Conservation (phyloP, 2,888 invertebrate genomes). For the Thereva nobilitata region DNA sequence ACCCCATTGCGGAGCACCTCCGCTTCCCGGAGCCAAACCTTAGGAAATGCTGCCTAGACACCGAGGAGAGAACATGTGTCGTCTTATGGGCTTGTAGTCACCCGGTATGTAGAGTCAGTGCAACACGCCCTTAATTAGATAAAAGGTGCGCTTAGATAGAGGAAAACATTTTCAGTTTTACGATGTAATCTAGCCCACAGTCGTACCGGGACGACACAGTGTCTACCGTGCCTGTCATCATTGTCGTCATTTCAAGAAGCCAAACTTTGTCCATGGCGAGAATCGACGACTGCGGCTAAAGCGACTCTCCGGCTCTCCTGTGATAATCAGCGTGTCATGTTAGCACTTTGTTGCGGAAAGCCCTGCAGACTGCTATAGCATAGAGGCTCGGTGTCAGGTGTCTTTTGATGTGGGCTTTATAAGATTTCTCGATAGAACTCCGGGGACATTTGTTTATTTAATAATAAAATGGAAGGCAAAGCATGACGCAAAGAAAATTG, state of each 20-base stretch:
- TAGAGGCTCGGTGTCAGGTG: no score
- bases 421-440: no score
- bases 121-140: slow-evolving; percentile 35
- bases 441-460: no score
- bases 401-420: no score
- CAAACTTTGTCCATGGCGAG: slow-evolving; percentile 1
- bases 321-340: slow-evolving; percentile 25
- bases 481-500: no score
- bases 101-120: slow-evolving; percentile 15
- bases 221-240: slow-evolving; percentile 22
- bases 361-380: no score
- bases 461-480: no score
- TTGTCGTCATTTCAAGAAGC: slow-evolving; percentile 15
- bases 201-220: slow-evolving; percentile 16
- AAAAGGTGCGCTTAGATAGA: slow-evolving; percentile 15
- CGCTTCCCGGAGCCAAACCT: not conserved
- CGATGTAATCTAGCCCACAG: not conserved
- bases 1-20: not conserved
- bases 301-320: not conserved
- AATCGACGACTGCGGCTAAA: no score
- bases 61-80: not conserved
- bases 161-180: not conserved
- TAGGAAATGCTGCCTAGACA: slow-evolving; percentile 5
- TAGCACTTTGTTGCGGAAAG: slow-evolving; percentile 16
- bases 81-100: not conserved